These are phyloP conservation scores for Galeopsomyia nigrocyanea DNA, from an alignment of 2,888 invertebrate species.

Conservation along the genomic window DNA sequence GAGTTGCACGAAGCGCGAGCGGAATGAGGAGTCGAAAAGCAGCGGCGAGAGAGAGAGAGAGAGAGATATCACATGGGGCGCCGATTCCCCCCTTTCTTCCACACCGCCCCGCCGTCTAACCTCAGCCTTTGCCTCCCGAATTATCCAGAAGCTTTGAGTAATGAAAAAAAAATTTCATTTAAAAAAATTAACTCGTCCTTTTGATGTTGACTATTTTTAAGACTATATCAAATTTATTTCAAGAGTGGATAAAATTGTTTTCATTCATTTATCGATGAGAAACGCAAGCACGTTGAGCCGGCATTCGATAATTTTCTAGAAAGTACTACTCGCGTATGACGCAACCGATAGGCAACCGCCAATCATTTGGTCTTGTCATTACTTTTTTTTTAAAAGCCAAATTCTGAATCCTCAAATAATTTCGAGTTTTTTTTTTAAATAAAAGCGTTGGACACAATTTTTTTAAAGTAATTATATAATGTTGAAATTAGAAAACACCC, in stretches of 20 bases:
- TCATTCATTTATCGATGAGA: too few species aligned
- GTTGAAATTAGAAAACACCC: background rate
- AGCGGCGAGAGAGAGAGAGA: background rate
- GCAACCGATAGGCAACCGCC: constrained; percentile 50
- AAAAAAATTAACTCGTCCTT: constrained; percentile 1
- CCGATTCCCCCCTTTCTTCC: background rate
- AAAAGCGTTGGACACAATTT: background rate
- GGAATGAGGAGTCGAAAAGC: constrained; percentile 48
- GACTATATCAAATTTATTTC: background rate
- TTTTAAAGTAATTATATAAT: background rate
- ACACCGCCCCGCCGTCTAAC: background rate
- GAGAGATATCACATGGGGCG: constrained; percentile 34
- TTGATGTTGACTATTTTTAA: background rate
- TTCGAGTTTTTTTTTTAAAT: too few species aligned
- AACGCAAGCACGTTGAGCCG: constrained; percentile 13
- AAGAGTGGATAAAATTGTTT: too few species aligned
- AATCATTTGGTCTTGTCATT: constrained; percentile 44
- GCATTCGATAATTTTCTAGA: constrained; percentile 54
- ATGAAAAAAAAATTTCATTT: constrained; percentile 1
- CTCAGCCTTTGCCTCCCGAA: constrained; percentile 6
- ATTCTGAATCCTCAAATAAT: too few species aligned
- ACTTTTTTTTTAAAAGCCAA: background rate
- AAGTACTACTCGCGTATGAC: constrained; percentile 53
- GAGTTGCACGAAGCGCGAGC: constrained; percentile 35
- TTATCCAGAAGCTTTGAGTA: constrained; percentile 28